Base-by-base conservation (phyloP, 2,888 invertebrate genomes). In the Mythimna impura region DNA sequence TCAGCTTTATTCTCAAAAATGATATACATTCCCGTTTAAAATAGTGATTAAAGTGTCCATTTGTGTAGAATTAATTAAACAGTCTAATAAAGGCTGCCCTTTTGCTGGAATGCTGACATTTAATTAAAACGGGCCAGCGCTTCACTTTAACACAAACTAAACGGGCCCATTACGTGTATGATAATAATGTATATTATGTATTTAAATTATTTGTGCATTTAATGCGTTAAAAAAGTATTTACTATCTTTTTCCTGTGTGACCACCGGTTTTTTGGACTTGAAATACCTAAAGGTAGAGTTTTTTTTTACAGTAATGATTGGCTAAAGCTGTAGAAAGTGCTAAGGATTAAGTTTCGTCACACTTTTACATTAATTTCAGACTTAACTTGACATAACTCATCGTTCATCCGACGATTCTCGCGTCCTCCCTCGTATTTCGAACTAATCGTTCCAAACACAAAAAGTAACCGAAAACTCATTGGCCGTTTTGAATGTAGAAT, bases 101-200 rank as follows among this genome's bases (percentile, higher is more conserved):
- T 94, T 93, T 84, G 85, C 86, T 82, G 92, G 91, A 90, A 92
- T 91, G 94, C 91, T 94, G 94, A 92, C 95, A 93, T 95, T 94
- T 94, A 93, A 93, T 93, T 92, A 93, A 92, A 92, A 82, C 76
- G 71, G 77, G 72, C 76, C 75, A 70, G 66, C 74, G 81, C 73
- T 81, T 86, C 87, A 84, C 83, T 89, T 89, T 87, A 87, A 88
- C 80, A 88, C 85, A 86, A 89, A 91, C 89, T 89, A 88, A 92
- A 91, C 83, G 88, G 84, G 85, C 80, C 88, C 86, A 90, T 91
- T 89, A 88, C 87, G 89, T 84, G 81, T 87, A 87, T 86, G 88
- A 90, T 90, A 88, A 86, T 80, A 82, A 80, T 79, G 81, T 80
- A 78, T 84, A 84, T 78, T 80, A 64, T 62, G 64, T 75, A 76